Conservation (phyloP, 2,888 invertebrate genomes). For the Scrobipalpa atriplicella region DNA sequence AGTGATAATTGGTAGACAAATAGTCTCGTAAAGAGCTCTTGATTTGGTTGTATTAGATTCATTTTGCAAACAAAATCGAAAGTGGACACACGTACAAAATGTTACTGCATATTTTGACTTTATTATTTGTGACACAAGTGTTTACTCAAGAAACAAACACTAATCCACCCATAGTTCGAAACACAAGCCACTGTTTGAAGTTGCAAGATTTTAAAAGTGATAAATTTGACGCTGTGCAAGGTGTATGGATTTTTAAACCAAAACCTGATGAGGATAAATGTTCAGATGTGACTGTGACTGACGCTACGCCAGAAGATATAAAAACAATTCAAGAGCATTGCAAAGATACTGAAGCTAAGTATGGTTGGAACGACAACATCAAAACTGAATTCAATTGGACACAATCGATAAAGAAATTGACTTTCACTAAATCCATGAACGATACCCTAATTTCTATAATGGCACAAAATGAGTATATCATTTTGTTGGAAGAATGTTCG, state of each 20-base stretch:
- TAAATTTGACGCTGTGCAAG: not conserved
- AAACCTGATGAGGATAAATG: not conserved
- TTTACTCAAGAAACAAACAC: not conserved
- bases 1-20: not conserved
- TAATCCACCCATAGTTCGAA: not conserved
- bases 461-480: not conserved
- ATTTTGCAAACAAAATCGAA: not conserved
- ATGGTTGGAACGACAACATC: too few species aligned
- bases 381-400: not conserved
- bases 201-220: not conserved
- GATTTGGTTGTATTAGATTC: not conserved
- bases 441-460: not conserved
- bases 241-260: not conserved
- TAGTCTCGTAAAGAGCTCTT: not conserved
- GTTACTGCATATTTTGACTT: not conserved
- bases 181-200: not conserved
- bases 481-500: not conserved
- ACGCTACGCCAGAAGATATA: not conserved
- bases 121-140: not conserved
- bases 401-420: not conserved
- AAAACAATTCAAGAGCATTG: not conserved
- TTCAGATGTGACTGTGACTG: not conserved
- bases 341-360: not conserved
- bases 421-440: not conserved
- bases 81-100: slow-evolving; percentile 4